Conservation (phyloP, 2,888 invertebrate genomes). For the Crossocerus cetratus region DNA sequence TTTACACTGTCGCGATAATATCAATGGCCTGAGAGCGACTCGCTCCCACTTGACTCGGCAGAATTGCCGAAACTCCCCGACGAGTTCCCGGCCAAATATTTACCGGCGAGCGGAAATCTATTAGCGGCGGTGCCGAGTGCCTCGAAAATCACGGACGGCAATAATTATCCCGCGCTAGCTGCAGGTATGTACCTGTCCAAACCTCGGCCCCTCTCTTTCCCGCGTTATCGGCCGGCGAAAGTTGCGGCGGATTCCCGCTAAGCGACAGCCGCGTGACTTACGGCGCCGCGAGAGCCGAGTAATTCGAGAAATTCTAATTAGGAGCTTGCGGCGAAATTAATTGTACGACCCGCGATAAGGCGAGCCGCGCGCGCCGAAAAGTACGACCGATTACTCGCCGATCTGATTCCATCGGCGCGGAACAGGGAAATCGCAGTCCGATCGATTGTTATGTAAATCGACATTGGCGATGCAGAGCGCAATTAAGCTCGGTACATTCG, state of each 20-base stretch:
- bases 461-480: too few species aligned
- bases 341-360: too few species aligned
- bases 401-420: too few species aligned
- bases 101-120: neutral
- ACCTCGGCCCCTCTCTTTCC: neutral
- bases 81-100: neutral
- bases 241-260: neutral
- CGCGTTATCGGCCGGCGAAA: neutral
- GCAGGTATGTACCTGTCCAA: too few species aligned
- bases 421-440: too few species aligned
- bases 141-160: neutral
- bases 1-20: neutral
- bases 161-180: conserved; percentile 2
- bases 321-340: neutral
- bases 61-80: neutral
- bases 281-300: neutral
- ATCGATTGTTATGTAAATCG: too few species aligned
- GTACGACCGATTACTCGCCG: too few species aligned
- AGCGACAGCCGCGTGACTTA: neutral
- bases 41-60: neutral
- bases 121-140: neutral
- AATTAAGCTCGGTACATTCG: too few species aligned
- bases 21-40: neutral
- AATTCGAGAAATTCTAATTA: conserved; percentile 7
- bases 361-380: too few species aligned